Evolutionary conservation across 2,797 vertebrate genomes (phyloP).

Genomic region (Coccyzus lansbergi): DNA sequence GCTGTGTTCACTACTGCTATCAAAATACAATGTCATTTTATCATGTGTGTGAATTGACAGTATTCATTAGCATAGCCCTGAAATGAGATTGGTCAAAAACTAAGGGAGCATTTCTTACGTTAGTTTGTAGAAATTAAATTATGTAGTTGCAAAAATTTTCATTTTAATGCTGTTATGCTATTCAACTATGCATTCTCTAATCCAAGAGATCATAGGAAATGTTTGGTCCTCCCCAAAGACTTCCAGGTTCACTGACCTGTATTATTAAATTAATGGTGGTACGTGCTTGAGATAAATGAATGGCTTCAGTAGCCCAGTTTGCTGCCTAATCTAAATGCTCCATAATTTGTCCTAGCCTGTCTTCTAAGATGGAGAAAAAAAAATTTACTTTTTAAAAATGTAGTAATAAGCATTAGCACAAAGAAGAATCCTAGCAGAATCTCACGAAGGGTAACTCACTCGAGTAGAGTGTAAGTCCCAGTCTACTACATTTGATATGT

Average conservation of each 20-base stretch:
- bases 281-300: rapidly evolving
- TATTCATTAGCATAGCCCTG: rapidly evolving
- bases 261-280: background rate
- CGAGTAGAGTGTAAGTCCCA: background rate
- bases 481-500: background rate
- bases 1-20: rapidly evolving
- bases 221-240: background rate
- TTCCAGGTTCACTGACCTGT: rapidly evolving
- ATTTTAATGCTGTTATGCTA: rapidly evolving
- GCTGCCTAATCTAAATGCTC: background rate
- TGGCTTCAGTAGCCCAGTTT: background rate
- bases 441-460: background rate
- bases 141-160: background rate
- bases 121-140: background rate
- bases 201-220: rapidly evolving
- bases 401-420: background rate
- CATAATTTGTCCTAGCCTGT: background rate
- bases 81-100: rapidly evolving
- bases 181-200: background rate
- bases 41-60: rapidly evolving
- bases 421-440: background rate
- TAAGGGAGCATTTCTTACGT: background rate
- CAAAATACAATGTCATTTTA: rapidly evolving
- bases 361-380: background rate
- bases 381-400: background rate